phyloP scores from a whole-genome alignment of 1,140 invertebrate genomes.

The Drosophila truncata region DNA sequence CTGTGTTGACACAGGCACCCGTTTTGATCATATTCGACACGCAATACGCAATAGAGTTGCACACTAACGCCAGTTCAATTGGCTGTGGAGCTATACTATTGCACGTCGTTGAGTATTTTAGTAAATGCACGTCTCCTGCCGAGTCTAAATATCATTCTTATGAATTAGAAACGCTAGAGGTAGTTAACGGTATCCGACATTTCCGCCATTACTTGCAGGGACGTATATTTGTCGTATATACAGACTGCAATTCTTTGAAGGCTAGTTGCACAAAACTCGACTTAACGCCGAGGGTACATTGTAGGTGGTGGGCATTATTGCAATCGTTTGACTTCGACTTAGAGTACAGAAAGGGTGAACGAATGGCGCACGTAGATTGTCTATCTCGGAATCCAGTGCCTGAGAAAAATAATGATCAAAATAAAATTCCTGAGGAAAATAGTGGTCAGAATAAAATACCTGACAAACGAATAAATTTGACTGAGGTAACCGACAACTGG shows the following conservation, averaged over 20 bases:
- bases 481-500: neutral
- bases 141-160: no score
- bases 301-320: slow-evolving; percentile 9
- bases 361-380: neutral
- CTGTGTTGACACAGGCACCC: neutral
- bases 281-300: neutral
- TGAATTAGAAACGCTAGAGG: no score
- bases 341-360: neutral
- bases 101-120: no score
- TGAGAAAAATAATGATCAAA: no score
- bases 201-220: slow-evolving; percentile 12
- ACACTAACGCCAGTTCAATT: no score
- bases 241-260: slow-evolving; percentile 7
- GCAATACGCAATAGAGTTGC: no score
- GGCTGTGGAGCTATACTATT: no score
- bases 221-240: slow-evolving; percentile 2
- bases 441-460: neutral
- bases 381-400: no score
- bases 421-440: neutral
- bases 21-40: neutral
- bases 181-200: neutral
- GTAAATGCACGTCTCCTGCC: no score
- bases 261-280: slow-evolving; percentile 3
- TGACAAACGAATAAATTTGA: neutral
- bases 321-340: slow-evolving; percentile 2